A percentile compares a stretch with the other conserved stretches of the same genome.
Conservation (phyloP, 2,888 invertebrate species). For the Drosophila greeni region DNA sequence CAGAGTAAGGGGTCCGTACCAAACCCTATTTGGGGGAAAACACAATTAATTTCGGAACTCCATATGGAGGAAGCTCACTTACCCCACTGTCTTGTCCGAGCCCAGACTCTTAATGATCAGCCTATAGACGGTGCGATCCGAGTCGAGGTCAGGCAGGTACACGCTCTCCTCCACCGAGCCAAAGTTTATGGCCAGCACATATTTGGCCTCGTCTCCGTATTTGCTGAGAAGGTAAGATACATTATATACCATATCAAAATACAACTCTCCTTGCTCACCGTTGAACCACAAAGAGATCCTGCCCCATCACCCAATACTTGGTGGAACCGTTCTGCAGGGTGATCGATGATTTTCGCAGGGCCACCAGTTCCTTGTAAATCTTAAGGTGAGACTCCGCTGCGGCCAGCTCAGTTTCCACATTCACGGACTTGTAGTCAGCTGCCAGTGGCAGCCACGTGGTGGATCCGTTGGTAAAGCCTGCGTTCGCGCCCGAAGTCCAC, state of each 20-base stretch:
- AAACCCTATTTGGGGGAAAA: not conserved
- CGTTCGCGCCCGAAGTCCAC: conserved; percentile 80
- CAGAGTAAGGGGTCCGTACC: conserved; percentile 18
- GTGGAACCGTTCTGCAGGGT: conserved; percentile 60
- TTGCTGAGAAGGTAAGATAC: conserved; percentile 21
- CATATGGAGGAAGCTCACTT: conserved; percentile 4
- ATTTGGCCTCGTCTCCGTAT: conserved; percentile 44
- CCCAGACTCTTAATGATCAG: conserved; percentile 52
- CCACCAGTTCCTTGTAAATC: conserved; percentile 81
- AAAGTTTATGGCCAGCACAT: conserved; percentile 62
- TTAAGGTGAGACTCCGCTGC: conserved; percentile 81
- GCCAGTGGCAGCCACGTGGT: conserved; percentile 79
- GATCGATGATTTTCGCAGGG: conserved; percentile 76
- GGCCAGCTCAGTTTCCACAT: conserved; percentile 80
- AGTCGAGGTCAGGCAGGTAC: conserved; percentile 52
- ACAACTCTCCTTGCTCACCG: conserved; percentile 45
- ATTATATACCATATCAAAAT: too few relatives aligned
- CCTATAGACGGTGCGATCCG: conserved; percentile 32
- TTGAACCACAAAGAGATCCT: conserved; percentile 60
- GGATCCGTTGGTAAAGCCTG: conserved; percentile 75
- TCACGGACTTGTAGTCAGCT: conserved; percentile 81
- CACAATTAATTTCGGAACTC: accelerated
- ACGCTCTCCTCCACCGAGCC: conserved; percentile 36
- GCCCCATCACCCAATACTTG: conserved; percentile 58
- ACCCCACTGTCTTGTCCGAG: conserved; percentile 44